Evolutionary conservation across 2,797 vertebrate species (phyloP).

Genomic region (Tenualosa ilisha): DNA sequence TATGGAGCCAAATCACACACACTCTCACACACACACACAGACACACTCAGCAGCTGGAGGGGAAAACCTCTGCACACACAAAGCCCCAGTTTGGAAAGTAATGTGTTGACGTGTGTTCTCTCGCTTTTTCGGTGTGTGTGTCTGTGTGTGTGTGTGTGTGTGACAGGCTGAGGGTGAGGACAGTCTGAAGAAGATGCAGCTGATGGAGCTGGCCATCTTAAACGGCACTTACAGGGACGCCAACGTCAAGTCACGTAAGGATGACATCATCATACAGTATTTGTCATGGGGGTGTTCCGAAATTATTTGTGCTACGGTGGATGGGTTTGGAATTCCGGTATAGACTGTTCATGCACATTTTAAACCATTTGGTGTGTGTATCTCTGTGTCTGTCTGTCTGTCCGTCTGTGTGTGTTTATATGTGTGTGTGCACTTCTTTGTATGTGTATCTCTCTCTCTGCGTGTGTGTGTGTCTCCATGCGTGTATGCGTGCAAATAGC

Average conservation of each 20-base stretch:
- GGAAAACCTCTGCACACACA: background rate
- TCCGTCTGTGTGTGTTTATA: conserved; percentile 53
- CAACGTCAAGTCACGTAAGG: conserved; percentile 99
- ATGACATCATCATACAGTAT: conserved; percentile 46
- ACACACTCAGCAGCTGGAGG: conserved; percentile 1
- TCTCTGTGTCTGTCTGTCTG: conserved; percentile 46
- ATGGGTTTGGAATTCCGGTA: conserved; percentile 46
- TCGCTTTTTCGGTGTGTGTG: background rate
- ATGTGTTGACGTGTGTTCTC: background rate
- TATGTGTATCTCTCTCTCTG: conserved; percentile 10
- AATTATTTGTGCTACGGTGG: conserved; percentile 48
- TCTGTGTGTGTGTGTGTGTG: conserved; percentile 1
- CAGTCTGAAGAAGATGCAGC: conserved; percentile 99
- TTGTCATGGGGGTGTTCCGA: background rate
- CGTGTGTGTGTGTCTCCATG: conserved; percentile 45
- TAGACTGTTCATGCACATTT: background rate
- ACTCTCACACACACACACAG: background rate
- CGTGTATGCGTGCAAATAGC: conserved; percentile 82
- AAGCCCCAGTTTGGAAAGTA: conserved; percentile 36
- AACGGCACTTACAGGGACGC: conserved; percentile 99
- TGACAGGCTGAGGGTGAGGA: conserved; percentile 95
- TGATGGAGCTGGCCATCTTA: conserved; percentile 98
- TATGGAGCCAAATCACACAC: background rate
- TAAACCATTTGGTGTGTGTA: background rate
- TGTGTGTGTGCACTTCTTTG: conserved; percentile 51